These are phyloP conservation scores for Pachymerium ferrugineum DNA, from an alignment of 2,888 invertebrate species.

Conservation along the genomic window DNA sequence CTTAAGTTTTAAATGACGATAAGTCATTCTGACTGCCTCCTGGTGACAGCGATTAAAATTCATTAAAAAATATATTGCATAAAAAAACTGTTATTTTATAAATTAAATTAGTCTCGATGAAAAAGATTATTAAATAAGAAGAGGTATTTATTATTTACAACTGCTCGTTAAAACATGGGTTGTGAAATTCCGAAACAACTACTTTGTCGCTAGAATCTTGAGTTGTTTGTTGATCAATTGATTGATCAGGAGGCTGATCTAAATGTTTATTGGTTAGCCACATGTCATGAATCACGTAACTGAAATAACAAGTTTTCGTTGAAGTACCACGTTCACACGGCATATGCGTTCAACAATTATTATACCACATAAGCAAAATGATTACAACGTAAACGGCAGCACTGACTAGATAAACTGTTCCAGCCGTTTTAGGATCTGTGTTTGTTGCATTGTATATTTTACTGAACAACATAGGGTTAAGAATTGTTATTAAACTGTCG, in stretches of 20 bases:
- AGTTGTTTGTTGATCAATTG: no score
- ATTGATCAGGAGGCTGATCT: no score
- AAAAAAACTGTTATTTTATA: not conserved
- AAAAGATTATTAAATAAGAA: no score
- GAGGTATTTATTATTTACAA: no score
- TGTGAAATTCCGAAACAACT: no score
- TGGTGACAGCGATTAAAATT: not conserved
- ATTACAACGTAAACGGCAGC: not conserved
- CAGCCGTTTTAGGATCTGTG: slow-evolving; percentile 12
- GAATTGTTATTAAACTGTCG: slow-evolving; percentile 27
- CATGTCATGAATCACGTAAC: not conserved
- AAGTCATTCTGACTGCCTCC: not conserved
- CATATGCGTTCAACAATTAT: no score
- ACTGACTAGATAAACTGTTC: not conserved
- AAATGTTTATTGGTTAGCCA: no score
- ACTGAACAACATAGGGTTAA: slow-evolving; percentile 29
- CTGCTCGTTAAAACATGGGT: no score
- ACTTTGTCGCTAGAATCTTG: no score
- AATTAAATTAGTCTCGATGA: no score
- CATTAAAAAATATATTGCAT: not conserved
- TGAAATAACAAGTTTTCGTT: not conserved
- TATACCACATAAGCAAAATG: not conserved
- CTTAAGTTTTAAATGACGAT: not conserved
- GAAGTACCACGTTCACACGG: not conserved
- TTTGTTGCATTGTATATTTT: slow-evolving; percentile 33